Base-by-base conservation (phyloP, 92 coral and sea anemone genomes). In the Muricea muricata region DNA sequence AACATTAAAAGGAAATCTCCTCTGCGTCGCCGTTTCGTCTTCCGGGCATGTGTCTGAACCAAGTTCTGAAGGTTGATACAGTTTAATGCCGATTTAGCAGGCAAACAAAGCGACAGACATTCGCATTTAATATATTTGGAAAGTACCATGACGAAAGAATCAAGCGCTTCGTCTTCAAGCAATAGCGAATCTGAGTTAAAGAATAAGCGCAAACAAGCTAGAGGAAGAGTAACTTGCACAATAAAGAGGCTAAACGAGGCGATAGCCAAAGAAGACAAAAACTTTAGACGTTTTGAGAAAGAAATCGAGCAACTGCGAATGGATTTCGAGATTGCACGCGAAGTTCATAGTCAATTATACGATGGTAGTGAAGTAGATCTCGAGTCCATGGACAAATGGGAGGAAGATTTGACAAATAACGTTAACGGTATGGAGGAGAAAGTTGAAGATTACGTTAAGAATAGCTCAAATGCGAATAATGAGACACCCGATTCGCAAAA, bases 401-500 rank as follows among this genome's bases (percentile, higher is more conserved):
- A 85, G 25, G 50, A 77, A 33, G 50, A 35, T 29, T 58, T 85
- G 35, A 77, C 83, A 34, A 54, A 42, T 57, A 79, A 75, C 77
- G 85, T 77, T 60, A 63, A 73, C 17, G 70, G 76, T 33, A 17
- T 85, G 32, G 84, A 85, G n/a, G n/a, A n/a, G n/a, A n/a, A n/a
- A n/a, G n/a, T n/a, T n/a, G n/a, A n/a, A n/a, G n/a, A n/a, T n/a
- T 63, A 63, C 17, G 17, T 63, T 26, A 63, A 63, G 26, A 63
- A 63, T 34, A 63, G 71, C 26, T 63, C 71, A 63, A 63, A 63
- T 34, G 71, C 71, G 17, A 25, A 63, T 25, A 63, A 63, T 17
- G 71, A 63, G 33, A 63, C 71, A 63, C 71, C 71, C 71, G 71
- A 63, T 63, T 63, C 71, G 31, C 26, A 63, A 11, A 63, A 52